Conservation (phyloP, 2,113 vertebrate species). For the Puma concolor region DNA sequence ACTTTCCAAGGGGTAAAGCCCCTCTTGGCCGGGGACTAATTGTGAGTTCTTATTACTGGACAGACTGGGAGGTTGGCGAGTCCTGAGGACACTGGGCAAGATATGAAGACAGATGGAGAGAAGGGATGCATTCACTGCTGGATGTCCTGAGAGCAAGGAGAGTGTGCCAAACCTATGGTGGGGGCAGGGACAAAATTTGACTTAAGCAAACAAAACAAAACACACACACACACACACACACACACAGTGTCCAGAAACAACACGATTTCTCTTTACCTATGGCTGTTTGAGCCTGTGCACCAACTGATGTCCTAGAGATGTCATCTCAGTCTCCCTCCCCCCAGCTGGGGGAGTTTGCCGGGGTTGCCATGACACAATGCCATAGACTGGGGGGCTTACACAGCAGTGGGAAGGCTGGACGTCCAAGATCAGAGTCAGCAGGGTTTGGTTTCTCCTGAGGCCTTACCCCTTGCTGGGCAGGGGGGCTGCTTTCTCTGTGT, state of each 20-base stretch:
- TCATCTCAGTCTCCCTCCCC: no score
- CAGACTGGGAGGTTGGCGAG: neutral
- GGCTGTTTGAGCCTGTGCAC: neutral
- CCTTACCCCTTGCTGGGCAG: neutral
- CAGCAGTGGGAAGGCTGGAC: neutral
- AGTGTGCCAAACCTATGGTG: neutral
- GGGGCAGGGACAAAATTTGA: neutral
- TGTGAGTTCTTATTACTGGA: neutral
- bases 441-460: neutral
- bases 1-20: neutral
- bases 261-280: neutral
- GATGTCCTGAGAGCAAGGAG: neutral
- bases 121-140: accelerated
- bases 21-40: neutral
- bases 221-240: no score
- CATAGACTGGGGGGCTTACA: neutral
- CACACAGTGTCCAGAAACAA: neutral
- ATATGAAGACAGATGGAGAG: neutral
- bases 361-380: neutral
- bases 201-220: neutral
- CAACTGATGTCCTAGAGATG: neutral
- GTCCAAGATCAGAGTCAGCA: neutral
- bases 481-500: neutral
- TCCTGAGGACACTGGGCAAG: neutral
- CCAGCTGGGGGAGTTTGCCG: neutral